A percentile compares a stretch with the other conserved stretches of the same genome.
Evolutionary conservation across 2,113 vertebrate species (phyloP).

Genomic region (Perccottus glenii): DNA sequence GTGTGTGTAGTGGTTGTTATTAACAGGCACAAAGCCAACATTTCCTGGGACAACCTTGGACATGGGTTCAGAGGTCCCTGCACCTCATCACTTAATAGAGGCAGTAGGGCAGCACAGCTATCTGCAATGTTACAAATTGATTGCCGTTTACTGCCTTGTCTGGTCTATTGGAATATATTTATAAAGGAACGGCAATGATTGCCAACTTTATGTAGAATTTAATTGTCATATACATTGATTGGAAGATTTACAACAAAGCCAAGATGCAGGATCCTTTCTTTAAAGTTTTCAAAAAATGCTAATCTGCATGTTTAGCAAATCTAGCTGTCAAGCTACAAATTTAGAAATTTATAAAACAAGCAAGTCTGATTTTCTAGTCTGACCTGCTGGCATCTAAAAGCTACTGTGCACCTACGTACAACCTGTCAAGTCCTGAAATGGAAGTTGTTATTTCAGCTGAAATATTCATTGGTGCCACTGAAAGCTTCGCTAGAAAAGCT

Average conservation of each 20-base stretch:
- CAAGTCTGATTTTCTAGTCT: slow-evolving; percentile 32
- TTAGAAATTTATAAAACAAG: slow-evolving; percentile 42
- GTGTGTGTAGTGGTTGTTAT: slow-evolving; percentile 49
- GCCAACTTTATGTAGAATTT: no score
- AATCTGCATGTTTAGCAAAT: slow-evolving; percentile 3
- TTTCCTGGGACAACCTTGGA: slow-evolving; percentile 68
- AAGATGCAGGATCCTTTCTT: neutral
- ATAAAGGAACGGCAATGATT: slow-evolving; percentile 12
- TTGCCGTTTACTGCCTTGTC: slow-evolving; percentile 45
- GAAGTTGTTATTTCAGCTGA: slow-evolving; percentile 46
- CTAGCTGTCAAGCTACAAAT: slow-evolving; percentile 8
- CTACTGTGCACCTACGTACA: slow-evolving; percentile 37
- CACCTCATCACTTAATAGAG: slow-evolving; percentile 77
- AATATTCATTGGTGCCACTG: slow-evolving; percentile 52
- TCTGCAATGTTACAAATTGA: slow-evolving; percentile 39
- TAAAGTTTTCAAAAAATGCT: neutral
- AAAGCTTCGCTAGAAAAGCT: slow-evolving; percentile 34
- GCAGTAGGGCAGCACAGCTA: slow-evolving; percentile 48
- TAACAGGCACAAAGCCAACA: slow-evolving; percentile 64
- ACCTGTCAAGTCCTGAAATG: slow-evolving; percentile 52
- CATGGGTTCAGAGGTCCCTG: slow-evolving; percentile 75
- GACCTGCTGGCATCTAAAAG: slow-evolving; percentile 44
- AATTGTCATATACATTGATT: no score
- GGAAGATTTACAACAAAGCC: no score
- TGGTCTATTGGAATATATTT: slow-evolving; percentile 2